A percentile compares a stretch with the other conserved stretches of the same genome.
Conservation (phyloP, 1,140 invertebrate genomes). For the Drosophila erecta region DNA sequence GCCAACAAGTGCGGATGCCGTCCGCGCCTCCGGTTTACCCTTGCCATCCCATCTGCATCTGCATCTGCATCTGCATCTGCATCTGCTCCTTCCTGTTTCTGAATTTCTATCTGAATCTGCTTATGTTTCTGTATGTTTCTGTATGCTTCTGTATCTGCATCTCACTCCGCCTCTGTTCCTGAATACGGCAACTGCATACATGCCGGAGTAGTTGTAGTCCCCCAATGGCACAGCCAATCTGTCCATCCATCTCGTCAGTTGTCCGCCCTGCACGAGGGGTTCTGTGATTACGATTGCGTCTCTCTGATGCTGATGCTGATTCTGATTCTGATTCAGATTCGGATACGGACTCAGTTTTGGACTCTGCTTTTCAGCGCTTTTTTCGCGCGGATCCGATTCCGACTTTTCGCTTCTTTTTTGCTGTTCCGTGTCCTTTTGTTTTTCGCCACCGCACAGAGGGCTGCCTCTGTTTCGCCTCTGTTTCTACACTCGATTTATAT, state of each 20-base stretch:
- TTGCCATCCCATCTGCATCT: constrained; percentile 4
- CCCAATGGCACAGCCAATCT: constrained; percentile 48
- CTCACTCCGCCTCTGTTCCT: too few relatives aligned
- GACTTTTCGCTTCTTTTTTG: constrained; percentile 31
- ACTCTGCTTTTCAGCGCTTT: constrained; percentile 1
- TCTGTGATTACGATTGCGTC: constrained; percentile 29
- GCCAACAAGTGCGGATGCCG: constrained; percentile 55
- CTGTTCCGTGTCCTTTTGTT: constrained; percentile 33
- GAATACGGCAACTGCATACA: background rate
- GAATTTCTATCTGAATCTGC: constrained; percentile 1
- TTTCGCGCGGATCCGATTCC: constrained; percentile 18
- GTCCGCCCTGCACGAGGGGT: constrained; percentile 25
- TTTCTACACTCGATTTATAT: constrained; percentile 82
- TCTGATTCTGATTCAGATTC: constrained; percentile 13
- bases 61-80: background rate
- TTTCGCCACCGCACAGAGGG: constrained; percentile 60
- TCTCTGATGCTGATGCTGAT: constrained; percentile 16
- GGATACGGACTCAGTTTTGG: background rate
- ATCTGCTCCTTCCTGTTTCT: constrained; percentile 1
- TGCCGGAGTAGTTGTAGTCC: constrained; percentile 11
- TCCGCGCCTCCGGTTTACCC: constrained; percentile 2
- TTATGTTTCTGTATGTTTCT: constrained; percentile 12
- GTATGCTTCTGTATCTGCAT: constrained; percentile 22
- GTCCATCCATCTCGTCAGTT: constrained; percentile 22
- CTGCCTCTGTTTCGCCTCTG: constrained; percentile 75